Evolutionary conservation across 2,113 vertebrate species (phyloP), one percentile per base, ranked within the genome.

Genomic region (Scomber colias): DNA sequence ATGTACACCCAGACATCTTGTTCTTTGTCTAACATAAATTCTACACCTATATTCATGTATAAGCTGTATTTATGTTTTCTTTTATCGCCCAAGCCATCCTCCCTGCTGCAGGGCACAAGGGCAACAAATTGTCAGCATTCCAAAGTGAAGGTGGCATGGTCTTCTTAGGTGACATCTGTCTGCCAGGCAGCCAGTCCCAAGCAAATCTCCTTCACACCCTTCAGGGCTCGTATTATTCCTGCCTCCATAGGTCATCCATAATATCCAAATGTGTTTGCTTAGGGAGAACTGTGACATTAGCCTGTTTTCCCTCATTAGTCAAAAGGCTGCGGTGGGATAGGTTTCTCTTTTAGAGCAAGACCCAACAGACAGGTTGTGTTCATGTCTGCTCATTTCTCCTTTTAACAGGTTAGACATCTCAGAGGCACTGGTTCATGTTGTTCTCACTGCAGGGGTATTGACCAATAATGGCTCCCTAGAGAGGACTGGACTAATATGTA

Each of bases 391-490:
- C 85, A 87, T 91, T 92, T 90, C 90, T 89, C 87, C 90, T 88
- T 92, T 93, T 92, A 93, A 92, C 93, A 92, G 91, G 89, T 92
- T 79, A 83, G 89, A 92, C 90, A 89, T 93, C 92, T 90, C 88
- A 81, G 79, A 82, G 87, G 81, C 77, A 11, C 40, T 7, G 87
- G 85, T 90, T 95, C 91, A 95, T 94, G 95, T 93, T 92, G 89
- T 89, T 93, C 90, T 93, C 93, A 89, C 89, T 89, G 81, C 86
- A 84, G 92, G 90, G 88, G 75, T 89, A 93, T 90, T 88, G 90
- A 90, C 87, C 87, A 81, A 59, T 93, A 94, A 93, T 95, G 88
- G 90, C 79, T 77, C 91, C 91, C 91, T n/a, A 12, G 91, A 88
- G 92, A 93, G 68, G 15, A 46, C 54, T 12, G 74, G 76, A 65